Evolutionary conservation across 2,113 vertebrate species (phyloP).

Genomic region (Pleuronectes platessa): DNA sequence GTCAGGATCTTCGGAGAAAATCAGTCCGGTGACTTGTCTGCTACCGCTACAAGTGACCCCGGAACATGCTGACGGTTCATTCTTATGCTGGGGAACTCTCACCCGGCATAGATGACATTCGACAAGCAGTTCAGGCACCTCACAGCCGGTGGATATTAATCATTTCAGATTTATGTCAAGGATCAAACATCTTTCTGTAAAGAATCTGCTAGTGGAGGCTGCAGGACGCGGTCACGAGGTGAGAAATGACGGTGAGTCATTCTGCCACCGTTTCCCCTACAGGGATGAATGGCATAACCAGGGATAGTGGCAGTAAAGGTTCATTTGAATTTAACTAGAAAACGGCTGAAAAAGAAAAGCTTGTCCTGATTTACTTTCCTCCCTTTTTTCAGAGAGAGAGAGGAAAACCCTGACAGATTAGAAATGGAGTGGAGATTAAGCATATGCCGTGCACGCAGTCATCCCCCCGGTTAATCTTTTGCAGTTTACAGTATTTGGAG

Average conservation of each 20-base stretch:
- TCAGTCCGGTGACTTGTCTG: no score
- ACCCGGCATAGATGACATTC: constrained; percentile 26
- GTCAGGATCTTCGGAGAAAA: no score
- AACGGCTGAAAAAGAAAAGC: constrained; percentile 17
- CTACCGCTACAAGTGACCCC: no score
- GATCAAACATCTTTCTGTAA: constrained; percentile 32
- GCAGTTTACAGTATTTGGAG: constrained; percentile 17
- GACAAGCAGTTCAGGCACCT: constrained; percentile 6
- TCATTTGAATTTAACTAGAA: constrained; percentile 23
- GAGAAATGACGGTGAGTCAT: background rate
- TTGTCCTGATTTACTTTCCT: background rate
- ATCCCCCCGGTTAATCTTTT: constrained; percentile 17
- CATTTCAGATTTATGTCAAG: constrained; percentile 52
- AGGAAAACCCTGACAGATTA: constrained; percentile 4
- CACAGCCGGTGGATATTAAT: constrained; percentile 49
- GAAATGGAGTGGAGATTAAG: constrained; percentile 24
- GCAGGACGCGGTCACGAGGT: constrained; percentile 3
- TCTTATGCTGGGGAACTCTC: background rate
- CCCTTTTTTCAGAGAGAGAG: background rate
- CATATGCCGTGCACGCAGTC: constrained; percentile 10
- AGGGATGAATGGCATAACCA: background rate
- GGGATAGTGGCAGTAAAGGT: constrained; percentile 13
- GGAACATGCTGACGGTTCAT: no score
- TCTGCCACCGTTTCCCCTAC: background rate
- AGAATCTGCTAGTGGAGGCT: constrained; percentile 9